Evolutionary conservation across 2,113 vertebrate genomes (phyloP).

Genomic region (Hypomesus transpacificus): DNA sequence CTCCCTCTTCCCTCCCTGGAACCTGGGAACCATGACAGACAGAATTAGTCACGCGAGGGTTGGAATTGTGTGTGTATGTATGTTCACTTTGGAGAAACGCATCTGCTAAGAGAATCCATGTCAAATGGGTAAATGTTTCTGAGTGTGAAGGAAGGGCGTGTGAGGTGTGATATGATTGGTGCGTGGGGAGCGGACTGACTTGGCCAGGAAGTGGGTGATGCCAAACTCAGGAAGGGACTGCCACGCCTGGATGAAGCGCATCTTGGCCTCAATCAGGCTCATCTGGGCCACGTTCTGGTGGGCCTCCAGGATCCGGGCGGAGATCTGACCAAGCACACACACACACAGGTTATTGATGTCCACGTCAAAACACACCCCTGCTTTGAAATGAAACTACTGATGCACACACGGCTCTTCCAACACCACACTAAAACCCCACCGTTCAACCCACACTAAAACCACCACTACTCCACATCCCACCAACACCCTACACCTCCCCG

Average conservation of each 20-base stretch:
- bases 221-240: constrained; percentile 97
- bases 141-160: too few species aligned
- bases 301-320: constrained; percentile 92
- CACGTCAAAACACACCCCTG: neutral
- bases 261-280: constrained; percentile 98
- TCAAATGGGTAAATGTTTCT: too few species aligned
- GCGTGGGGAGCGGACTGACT: constrained; percentile 65
- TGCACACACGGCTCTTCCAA: constrained; percentile 29
- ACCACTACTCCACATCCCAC: too few species aligned
- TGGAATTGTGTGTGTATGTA: too few species aligned
- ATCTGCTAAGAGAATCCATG: too few species aligned
- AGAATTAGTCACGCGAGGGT: too few species aligned
- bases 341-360: neutral
- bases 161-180: too few species aligned
- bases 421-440: constrained; percentile 26
- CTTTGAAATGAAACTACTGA: neutral
- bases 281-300: constrained; percentile 99
- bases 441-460: constrained; percentile 21
- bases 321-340: constrained; percentile 76
- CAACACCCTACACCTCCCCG: constrained; percentile 8
- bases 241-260: constrained; percentile 98
- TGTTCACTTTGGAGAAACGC: too few species aligned
- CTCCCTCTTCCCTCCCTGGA: constrained; percentile 94
- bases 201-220: constrained; percentile 97
- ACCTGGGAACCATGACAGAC: constrained; percentile 65